Percentiles rank a stretch among this genome's conserved stretches.
Evolutionary conservation across 2,888 invertebrate species (phyloP).

Genomic region (Trachelus iudaicus): DNA sequence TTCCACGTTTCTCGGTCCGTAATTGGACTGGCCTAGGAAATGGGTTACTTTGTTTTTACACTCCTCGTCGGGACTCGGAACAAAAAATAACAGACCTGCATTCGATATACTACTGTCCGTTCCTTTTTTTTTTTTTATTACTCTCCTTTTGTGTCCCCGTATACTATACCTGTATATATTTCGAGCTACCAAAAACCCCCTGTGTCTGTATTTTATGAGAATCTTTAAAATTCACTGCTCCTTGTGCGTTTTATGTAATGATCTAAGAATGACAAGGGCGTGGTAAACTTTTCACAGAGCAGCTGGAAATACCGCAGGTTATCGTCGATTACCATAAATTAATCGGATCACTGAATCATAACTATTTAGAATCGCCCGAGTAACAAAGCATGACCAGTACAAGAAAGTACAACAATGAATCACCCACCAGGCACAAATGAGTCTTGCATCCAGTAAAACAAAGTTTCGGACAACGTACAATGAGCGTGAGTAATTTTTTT

Average conservation of each 20-base stretch:
- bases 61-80: background rate
- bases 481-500: background rate
- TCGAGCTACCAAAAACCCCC: background rate
- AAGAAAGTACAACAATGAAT: background rate
- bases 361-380: background rate
- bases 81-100: background rate
- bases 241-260: background rate
- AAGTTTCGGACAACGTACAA: background rate
- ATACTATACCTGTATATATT: background rate
- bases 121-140: background rate
- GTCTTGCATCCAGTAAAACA: background rate
- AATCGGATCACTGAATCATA: background rate
- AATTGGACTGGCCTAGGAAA: conserved; percentile 29
- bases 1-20: conserved; percentile 23
- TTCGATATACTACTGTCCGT: background rate
- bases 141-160: background rate
- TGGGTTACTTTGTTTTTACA: conserved; percentile 7
- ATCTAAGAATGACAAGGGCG: background rate
- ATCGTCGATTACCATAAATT: background rate
- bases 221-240: background rate
- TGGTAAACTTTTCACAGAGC: background rate
- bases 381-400: background rate
- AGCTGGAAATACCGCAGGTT: background rate
- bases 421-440: background rate
- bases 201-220: background rate